phyloP scores from a whole-genome alignment of 2,888 invertebrate species.

The Poecilus cupreus region DNA sequence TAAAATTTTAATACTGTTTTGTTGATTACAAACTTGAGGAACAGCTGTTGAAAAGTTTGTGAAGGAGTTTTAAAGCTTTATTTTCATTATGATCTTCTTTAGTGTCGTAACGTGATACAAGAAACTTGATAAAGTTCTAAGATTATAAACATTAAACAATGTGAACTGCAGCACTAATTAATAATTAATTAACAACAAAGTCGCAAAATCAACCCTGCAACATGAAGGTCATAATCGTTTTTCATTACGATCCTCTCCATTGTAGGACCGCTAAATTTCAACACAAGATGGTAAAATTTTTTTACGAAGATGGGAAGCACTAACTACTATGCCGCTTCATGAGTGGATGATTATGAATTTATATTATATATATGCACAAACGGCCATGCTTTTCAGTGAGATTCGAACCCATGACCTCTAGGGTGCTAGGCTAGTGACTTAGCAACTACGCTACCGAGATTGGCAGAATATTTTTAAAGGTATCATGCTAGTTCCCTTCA shows the following conservation, averaged over 20 bases:
- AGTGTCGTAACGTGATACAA: constrained; percentile 47
- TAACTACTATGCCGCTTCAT: too few relatives aligned
- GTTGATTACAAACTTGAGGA: constrained; percentile 48
- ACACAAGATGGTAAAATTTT: too few relatives aligned
- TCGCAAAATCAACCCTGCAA: constrained; percentile 19
- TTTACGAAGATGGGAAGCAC: too few relatives aligned
- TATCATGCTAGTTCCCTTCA: too few relatives aligned
- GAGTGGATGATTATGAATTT: too few relatives aligned
- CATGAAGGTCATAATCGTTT: background rate
- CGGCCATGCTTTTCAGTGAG: too few relatives aligned
- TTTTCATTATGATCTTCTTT: constrained; percentile 54
- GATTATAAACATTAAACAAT: constrained; percentile 54
- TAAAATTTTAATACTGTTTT: constrained; percentile 49
- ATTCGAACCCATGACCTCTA: too few relatives aligned
- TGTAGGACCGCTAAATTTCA: too few relatives aligned
- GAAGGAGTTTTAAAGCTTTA: constrained; percentile 46
- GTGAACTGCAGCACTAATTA: constrained; percentile 49
- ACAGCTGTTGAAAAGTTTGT: constrained; percentile 51
- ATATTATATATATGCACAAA: too few relatives aligned
- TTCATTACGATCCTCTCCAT: background rate
- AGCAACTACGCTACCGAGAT: too few relatives aligned
- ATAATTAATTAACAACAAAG: constrained; percentile 47
- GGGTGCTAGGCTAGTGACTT: too few relatives aligned
- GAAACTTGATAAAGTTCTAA: constrained; percentile 53
- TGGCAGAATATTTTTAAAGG: too few relatives aligned